Evolutionary conservation across 2,888 invertebrate genomes (phyloP), one percentile per base, ranked within the genome.

Genomic region (Lochmaea crataegi): DNA sequence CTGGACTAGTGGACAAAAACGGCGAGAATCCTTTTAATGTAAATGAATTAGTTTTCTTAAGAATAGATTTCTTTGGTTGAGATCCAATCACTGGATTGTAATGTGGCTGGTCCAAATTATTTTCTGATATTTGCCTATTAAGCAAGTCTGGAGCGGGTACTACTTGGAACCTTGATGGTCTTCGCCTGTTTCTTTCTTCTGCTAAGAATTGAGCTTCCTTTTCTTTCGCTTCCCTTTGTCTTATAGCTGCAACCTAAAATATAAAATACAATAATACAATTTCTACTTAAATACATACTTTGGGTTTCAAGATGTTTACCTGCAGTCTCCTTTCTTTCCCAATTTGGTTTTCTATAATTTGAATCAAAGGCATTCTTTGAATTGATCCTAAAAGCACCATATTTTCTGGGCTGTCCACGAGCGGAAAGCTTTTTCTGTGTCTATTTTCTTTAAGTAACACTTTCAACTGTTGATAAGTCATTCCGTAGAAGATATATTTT

Each of bases 331-430:
- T 87, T 82, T 96, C 96, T 57, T 95, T 89, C 0, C 96, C 96
- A 58, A 97, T 94, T 76, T 95, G 96, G 81, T 91, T 92, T 84
- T 96, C 96, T 71, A 98, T 95, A 72, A 95, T 89, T 83, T 94
- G 92, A 75, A 96, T 96, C 70, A 98, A 88, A 84, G 97, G 96
- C 84, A 94, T 90, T 75, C 98, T 90, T 85, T 96, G 97, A 74
- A 98, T 95, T 0, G 98, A 98, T 0, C 99, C 99, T 22, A 99
- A 90, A 0, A 99, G 90, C 22, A 98, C 96, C 96, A 96, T 97
- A 66, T 93, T 94, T 3, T 92, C 90, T 0, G 95, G 94, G 81
- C 92, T 94, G 84, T 99, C 98, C 4, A 98, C 98, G n/a, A 99
- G 87, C 0, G 99, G 99, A 84, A 98, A 96, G 73, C 96, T 94